Base-by-base conservation (phyloP, 2,113 vertebrate genomes). In the Engraulis encrasicolus region DNA sequence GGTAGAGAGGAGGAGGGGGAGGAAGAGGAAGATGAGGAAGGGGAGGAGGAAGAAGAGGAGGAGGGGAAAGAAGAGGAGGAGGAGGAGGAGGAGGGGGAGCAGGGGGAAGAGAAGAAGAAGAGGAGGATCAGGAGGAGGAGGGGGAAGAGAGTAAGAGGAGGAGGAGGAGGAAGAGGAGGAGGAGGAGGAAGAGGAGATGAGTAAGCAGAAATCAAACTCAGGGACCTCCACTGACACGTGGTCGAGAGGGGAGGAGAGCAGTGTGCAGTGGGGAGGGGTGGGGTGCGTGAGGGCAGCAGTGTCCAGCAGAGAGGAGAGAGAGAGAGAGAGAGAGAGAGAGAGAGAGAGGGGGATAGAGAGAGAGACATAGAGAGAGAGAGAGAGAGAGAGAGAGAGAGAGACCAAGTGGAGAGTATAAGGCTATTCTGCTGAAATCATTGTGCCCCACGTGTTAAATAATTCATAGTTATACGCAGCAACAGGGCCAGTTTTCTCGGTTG, bases 221-320 rank as follows among this genome's bases (percentile, higher is more conserved):
- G 66, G 66, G 66, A 74, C 66, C 66, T 74, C 66, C 66, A 74
- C 66, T 74, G 66, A 74, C 66, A 74, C 66, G 34, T 71, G 66
- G 23, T 31, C 66, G 14, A 3, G 11, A 34, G 66, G 66, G 66
- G 66, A 74, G 66, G 66, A n/a, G n/a, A n/a, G 66, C 31, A 34
- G 12, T 17, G 66, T 74, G 17, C 27, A 31, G 66, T 27, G 15
- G 66, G 31, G 40, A 45, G 40, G 40, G 4, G 9, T 5, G 9
- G 3, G 40, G 40, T 45, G 4, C 3, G 4, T 4, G 66, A 74
- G 66, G 12, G 31, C 23, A 14, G 34, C 31, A 27, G 66, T n/a
- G 31, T 34, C 66, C 31, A 27, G 34, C 27, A 74, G 66, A 74
- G 27, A 34, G 27, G 23, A 71, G 61, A 66, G 54, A 58, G 54